Percentiles rank a stretch among this genome's conserved stretches.
Evolutionary conservation across 2,888 invertebrate genomes (phyloP).

Genomic region (Drosophila maculinotata): DNA sequence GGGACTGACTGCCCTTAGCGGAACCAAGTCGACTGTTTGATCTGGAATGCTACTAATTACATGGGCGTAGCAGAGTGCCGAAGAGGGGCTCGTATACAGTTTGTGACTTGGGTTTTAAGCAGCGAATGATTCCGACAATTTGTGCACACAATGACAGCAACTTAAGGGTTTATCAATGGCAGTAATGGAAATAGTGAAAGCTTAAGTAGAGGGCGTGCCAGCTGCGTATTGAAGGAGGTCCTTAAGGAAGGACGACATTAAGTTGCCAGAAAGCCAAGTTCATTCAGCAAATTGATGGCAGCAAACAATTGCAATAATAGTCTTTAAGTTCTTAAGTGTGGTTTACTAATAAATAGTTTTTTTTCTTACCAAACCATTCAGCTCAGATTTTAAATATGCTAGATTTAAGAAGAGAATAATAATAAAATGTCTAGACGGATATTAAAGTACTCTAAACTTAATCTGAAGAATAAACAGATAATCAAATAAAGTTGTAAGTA

Average conservation of each 20-base stretch:
- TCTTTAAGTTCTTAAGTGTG: not conserved
- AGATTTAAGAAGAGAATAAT: too few species aligned
- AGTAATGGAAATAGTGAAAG: conserved; percentile 31
- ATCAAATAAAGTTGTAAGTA: not conserved
- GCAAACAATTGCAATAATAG: conserved; percentile 1
- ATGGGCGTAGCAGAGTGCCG: conserved; percentile 58
- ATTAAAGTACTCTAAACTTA: too few species aligned
- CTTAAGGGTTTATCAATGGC: conserved; percentile 62
- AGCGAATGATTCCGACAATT: conserved; percentile 52
- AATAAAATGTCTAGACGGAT: too few species aligned
- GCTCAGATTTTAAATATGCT: too few species aligned
- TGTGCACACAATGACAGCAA: conserved; percentile 39
- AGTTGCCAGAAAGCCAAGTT: not conserved
- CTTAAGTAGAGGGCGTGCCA: conserved; percentile 52
- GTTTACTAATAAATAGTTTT: too few species aligned
- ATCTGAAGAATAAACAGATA: not conserved
- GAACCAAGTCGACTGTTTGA: conserved; percentile 30
- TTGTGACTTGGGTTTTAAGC: conserved; percentile 57
- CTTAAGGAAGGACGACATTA: conserved; percentile 3
- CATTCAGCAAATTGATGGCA: not conserved
- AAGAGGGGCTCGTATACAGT: not conserved
- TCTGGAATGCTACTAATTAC: conserved; percentile 72
- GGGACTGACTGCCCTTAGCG: conserved; percentile 2
- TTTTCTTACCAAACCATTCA: too few species aligned
- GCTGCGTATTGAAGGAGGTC: conserved; percentile 1